A percentile compares a stretch with the other conserved stretches of the same genome.
Conservation (phyloP, 2,797 vertebrate species). For the Sebastes minor region DNA sequence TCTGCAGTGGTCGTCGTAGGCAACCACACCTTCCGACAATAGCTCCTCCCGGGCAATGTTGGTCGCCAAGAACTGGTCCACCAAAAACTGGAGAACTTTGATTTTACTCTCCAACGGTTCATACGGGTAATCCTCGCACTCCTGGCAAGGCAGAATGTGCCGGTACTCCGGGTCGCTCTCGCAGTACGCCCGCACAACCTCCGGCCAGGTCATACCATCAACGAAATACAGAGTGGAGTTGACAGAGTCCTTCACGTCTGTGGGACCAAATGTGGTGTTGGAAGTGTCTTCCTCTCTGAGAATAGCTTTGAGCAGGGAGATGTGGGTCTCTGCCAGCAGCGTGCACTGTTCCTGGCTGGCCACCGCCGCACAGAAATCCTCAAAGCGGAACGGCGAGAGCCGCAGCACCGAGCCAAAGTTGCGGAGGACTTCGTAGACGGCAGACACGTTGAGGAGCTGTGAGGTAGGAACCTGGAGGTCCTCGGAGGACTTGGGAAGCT, state of each 20-base stretch:
- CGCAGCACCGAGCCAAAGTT: slow-evolving; percentile 95
- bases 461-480: slow-evolving; percentile 92
- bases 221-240: slow-evolving; percentile 97
- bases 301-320: slow-evolving; percentile 94
- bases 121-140: slow-evolving; percentile 93
- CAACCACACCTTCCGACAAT: slow-evolving; percentile 96
- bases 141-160: slow-evolving; percentile 91
- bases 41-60: slow-evolving; percentile 96
- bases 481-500: slow-evolving; percentile 94
- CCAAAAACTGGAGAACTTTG: slow-evolving; percentile 96
- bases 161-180: slow-evolving; percentile 95
- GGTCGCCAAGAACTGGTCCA: slow-evolving; percentile 96
- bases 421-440: slow-evolving; percentile 95
- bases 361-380: slow-evolving; percentile 95
- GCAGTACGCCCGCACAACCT: slow-evolving; percentile 95
- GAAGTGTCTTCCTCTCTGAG: slow-evolving; percentile 97
- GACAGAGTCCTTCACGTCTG: slow-evolving; percentile 96
- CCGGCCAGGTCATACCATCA: slow-evolving; percentile 98
- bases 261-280: slow-evolving; percentile 95
- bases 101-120: slow-evolving; percentile 95
- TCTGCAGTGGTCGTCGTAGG: slow-evolving; percentile 96
- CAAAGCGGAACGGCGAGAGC: slow-evolving; percentile 95
- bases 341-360: slow-evolving; percentile 96
- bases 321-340: slow-evolving; percentile 95
- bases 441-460: slow-evolving; percentile 92